Percentiles rank a stretch among this genome's conserved stretches.
Evolutionary conservation across 2,888 invertebrate species (phyloP).

Genomic region (Lasioglossum oenotherae): DNA sequence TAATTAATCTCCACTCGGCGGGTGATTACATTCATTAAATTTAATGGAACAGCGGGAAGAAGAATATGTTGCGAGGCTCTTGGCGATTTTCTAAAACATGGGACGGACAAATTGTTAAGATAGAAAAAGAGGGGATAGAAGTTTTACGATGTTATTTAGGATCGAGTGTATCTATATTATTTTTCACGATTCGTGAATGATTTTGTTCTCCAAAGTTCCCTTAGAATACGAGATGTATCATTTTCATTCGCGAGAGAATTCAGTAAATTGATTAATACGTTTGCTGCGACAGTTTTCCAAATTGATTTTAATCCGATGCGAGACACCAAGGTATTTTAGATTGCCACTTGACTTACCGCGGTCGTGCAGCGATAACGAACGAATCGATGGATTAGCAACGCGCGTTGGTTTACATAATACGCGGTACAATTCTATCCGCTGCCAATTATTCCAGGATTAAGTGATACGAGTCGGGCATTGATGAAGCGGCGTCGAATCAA

Average conservation of each 20-base stretch:
- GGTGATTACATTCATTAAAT: conserved; percentile 47
- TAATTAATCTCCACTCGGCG: conserved; percentile 42
- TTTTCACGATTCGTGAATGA: conserved; percentile 22
- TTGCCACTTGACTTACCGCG: background rate
- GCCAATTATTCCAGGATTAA: conserved; percentile 41
- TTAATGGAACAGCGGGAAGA: background rate
- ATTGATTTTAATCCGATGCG: background rate
- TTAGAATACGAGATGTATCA: background rate
- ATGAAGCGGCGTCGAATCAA: conserved; percentile 23
- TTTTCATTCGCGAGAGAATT: too few relatives aligned
- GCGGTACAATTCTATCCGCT: background rate
- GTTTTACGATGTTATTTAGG: background rate
- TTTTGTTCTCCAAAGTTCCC: background rate
- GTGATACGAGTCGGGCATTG: conserved; percentile 42
- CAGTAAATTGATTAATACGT: background rate
- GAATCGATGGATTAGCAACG: conserved; percentile 13
- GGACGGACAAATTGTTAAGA: background rate
- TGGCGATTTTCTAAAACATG: background rate
- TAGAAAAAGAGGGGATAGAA: background rate
- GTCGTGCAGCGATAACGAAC: background rate
- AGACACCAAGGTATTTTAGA: background rate
- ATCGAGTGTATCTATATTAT: background rate
- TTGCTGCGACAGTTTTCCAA: background rate
- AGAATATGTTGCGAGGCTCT: conserved; percentile 5
- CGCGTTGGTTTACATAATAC: conserved; percentile 36